Base-by-base conservation (phyloP, 2,888 invertebrate genomes). In the Polyploca ridens region DNA sequence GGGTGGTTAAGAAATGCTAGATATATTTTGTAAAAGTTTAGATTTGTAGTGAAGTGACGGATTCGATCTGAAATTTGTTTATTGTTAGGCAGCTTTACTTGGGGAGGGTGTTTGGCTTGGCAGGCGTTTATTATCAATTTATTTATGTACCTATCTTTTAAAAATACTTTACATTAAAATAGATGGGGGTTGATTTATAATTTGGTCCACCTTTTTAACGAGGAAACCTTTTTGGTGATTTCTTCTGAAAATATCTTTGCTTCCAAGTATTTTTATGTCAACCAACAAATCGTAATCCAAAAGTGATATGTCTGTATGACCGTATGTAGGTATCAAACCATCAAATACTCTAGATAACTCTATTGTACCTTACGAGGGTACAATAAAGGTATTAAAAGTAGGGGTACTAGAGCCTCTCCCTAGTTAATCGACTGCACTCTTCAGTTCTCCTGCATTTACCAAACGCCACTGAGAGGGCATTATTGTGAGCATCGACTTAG, bases 21-120 rank as follows among this genome's bases (percentile, higher is more conserved):
- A n/a, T n/a, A n/a, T n/a, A n/a, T 54, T 54, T 19, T 8, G 54
- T 54, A 54, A 54, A 86, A 87, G 82, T 87, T 89, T 83, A 75
- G 80, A 80, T 84, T 84, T 82, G 82, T 78, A 77, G 76, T 78
- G 74, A 81, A 77, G 83, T 84, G 84, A 86, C 81, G 80, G 89
- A 90, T 89, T 87, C 83, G 86, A 85, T 87, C 87, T 88, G 87
- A 86, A 90, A 88, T 87, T 61, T 88, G 89, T 86, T 89, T 86
- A 85, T 80, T 83, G 81, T 81, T 64, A 72, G 74, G 66, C 70
- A 66, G 65, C 72, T 72, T 76, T 74, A 76, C 78, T 82, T 77
- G 74, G 75, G 81, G 76, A 70, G 70, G 69, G 66, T 64, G 71
- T 70, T 66, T 69, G 5, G 6, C 54, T 19, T 66, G 66, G 69